Evolutionary conservation across 1,140 invertebrate species (phyloP).

Genomic region (Limonius californicus): DNA sequence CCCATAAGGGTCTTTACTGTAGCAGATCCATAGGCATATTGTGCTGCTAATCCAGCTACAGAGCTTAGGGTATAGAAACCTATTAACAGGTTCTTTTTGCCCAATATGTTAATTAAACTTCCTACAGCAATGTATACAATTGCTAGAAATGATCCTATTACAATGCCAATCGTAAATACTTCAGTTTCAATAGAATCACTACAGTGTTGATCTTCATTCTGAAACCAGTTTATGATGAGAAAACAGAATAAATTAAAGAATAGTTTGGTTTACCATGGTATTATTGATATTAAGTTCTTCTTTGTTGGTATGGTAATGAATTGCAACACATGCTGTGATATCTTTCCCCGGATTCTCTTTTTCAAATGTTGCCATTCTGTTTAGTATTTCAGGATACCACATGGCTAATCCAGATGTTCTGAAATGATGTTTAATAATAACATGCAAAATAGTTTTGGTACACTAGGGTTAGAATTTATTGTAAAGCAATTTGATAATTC

Average conservation of each 20-base stretch:
- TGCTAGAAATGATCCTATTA: slow-evolving; percentile 50
- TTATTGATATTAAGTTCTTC: background rate
- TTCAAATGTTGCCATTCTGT: slow-evolving; percentile 43
- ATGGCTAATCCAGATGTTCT: slow-evolving; percentile 54
- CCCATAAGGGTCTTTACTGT: slow-evolving; percentile 35
- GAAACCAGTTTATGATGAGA: background rate
- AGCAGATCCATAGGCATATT: slow-evolving; percentile 29
- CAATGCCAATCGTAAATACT: slow-evolving; percentile 51
- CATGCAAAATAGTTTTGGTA: too few relatives aligned
- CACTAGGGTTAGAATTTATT: too few relatives aligned
- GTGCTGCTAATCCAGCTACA: slow-evolving; percentile 29
- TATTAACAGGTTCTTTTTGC: slow-evolving; percentile 43
- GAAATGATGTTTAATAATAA: too few relatives aligned
- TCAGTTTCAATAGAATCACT: slow-evolving; percentile 39
- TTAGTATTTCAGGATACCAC: slow-evolving; percentile 56
- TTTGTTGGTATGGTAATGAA: slow-evolving; percentile 6
- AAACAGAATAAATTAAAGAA: background rate
- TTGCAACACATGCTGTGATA: slow-evolving; percentile 35
- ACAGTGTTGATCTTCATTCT: background rate
- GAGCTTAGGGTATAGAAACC: slow-evolving; percentile 25
- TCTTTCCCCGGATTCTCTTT: slow-evolving; percentile 21
- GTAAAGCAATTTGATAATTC: too few relatives aligned
- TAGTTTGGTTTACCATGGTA: background rate
- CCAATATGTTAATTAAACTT: slow-evolving; percentile 50
- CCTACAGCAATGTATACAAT: slow-evolving; percentile 51